Evolutionary conservation across 2,113 vertebrate genomes (phyloP).

Genomic region (Chlamydotis undulata): DNA sequence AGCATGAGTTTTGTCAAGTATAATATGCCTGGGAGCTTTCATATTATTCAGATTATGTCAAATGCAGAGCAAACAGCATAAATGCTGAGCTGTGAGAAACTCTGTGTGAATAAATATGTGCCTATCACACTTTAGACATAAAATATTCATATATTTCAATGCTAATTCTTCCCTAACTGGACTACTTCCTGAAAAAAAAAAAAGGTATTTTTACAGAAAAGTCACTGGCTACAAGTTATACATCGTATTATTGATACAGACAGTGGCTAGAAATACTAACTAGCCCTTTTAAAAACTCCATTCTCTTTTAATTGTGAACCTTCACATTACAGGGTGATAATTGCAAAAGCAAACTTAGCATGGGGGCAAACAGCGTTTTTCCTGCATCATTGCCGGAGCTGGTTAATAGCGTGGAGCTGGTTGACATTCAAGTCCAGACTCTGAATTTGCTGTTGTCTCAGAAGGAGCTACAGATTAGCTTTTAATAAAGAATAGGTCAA

Average conservation of each 20-base stretch:
- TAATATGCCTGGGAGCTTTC: constrained; percentile 1
- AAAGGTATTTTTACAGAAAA: neutral
- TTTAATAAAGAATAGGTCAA: constrained; percentile 73
- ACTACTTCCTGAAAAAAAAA: neutral
- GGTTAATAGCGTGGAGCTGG: neutral
- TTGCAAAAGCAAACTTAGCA: constrained; percentile 17
- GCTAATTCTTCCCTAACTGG: constrained; percentile 2
- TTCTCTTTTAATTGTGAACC: constrained; percentile 33
- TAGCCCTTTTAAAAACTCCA: neutral
- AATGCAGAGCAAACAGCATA: constrained; percentile 42
- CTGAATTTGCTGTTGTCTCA: constrained; percentile 36
- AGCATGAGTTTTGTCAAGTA: constrained; percentile 20
- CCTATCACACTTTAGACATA: constrained; percentile 2
- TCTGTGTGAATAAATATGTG: constrained; percentile 34
- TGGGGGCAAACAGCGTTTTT: constrained; percentile 8
- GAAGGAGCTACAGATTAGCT: constrained; percentile 56
- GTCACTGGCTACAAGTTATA: neutral
- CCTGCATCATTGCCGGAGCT: constrained; percentile 2
- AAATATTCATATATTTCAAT: constrained; percentile 44
- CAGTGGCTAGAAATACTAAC: neutral
- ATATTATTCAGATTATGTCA: constrained; percentile 39
- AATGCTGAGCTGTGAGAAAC: constrained; percentile 59
- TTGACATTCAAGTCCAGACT: constrained; percentile 58
- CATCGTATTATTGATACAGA: neutral
- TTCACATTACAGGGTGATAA: constrained; percentile 36